Evolutionary conservation across 2,888 invertebrate species (phyloP).

Genomic region (Brachycybe producta): DNA sequence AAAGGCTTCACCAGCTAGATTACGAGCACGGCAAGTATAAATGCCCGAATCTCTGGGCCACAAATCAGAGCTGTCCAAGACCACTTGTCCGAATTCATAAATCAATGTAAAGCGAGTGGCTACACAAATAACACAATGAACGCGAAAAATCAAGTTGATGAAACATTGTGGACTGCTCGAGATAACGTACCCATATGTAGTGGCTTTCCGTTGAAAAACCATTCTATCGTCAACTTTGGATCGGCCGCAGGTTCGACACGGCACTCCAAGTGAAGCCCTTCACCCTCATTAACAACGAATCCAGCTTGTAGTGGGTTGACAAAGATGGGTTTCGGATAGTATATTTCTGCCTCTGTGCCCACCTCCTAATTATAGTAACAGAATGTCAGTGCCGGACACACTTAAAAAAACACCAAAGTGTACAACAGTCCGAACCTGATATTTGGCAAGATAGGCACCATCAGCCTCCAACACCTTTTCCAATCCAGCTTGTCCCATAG

Average conservation of each 20-base stretch:
- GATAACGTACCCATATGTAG: constrained; percentile 71
- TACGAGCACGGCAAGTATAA: constrained; percentile 81
- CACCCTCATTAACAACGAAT: constrained; percentile 65
- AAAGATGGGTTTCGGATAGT: constrained; percentile 75
- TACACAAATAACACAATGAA: constrained; percentile 25
- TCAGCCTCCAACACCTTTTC: constrained; percentile 83
- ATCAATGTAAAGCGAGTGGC: constrained; percentile 77
- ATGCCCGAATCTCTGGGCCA: constrained; percentile 89
- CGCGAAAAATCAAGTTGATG: not conserved
- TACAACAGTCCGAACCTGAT: constrained; percentile 33
- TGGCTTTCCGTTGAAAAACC: constrained; percentile 85
- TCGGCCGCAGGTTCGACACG: constrained; percentile 89
- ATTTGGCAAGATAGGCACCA: constrained; percentile 58
- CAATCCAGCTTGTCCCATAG: constrained; percentile 79
- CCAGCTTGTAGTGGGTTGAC: constrained; percentile 66
- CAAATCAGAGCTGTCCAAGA: constrained; percentile 79
- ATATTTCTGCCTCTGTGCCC: constrained; percentile 50
- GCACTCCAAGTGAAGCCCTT: constrained; percentile 81
- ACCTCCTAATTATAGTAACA: constrained; percentile 8
- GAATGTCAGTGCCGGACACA: not conserved
- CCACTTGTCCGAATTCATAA: constrained; percentile 92
- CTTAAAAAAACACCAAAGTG: not conserved
- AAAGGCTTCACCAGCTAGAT: constrained; percentile 78
- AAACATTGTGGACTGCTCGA: not conserved
- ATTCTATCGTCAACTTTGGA: constrained; percentile 78